Base-by-base conservation (phyloP, 2,113 vertebrate genomes). In the Phalacrocorax aristotelis region DNA sequence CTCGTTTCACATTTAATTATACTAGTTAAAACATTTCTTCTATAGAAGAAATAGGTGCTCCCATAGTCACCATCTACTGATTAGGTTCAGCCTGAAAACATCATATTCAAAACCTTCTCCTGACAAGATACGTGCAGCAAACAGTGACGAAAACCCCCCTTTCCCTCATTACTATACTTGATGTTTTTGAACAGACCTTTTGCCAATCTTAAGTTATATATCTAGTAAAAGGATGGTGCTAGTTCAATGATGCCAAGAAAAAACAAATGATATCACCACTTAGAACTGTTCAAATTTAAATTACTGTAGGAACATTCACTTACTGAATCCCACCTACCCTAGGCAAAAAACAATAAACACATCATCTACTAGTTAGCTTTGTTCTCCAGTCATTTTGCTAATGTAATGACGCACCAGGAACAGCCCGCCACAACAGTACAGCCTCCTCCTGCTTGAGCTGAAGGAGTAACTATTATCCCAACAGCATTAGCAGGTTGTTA, bases 1-100 rank as follows among this genome's bases (percentile, higher is more conserved):
- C 93, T 97, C 95, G 89, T 93, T 97, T 83, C 92, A 51, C 90
- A 71, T 95, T 94, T 96, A 98, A 98, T 98, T 97, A 97, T 16
- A 94, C 84, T 83, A 94, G 80, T 95, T 96, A 95, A 97, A 96
- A 87, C 55, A 10, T 2, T 91, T 60, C 95, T 95, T 30, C 83
- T 79, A 21, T n/a, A 92, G 90, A 40, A 72, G 87, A 27, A 20
- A 40, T 38, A 83, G 81, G 83, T 5, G 7, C 70, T 25, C 34
- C 52, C 78, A 17, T 6, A 29, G 51, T n/a, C 78, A 15, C 66
- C 60, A 42, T 32, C 42, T 40, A 40, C n/a, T 48, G 61, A 85
- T 69, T 26, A 49, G 74, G 66, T 57, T 55, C 48, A 10, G 30
- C 51, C 15, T n/a, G 78, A 69, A 92, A 93, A 44, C 21, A 62